These are phyloP conservation scores for Atta cephalotes DNA, from an alignment of 1,140 invertebrate genomes.

Conservation along the genomic window DNA sequence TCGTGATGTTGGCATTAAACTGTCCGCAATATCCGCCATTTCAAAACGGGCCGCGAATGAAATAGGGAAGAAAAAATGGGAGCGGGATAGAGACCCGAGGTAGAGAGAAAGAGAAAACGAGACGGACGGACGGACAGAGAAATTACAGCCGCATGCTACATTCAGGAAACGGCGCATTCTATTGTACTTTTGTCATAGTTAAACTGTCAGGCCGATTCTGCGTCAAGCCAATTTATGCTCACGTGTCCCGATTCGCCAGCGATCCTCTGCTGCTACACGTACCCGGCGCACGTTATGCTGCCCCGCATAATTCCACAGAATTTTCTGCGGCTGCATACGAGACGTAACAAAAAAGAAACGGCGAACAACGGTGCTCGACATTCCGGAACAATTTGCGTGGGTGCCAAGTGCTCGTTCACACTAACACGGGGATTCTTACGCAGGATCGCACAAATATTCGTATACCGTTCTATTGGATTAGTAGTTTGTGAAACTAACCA, in stretches of 20 bases:
- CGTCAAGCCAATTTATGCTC: slow-evolving; percentile 79
- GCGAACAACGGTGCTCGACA: slow-evolving; percentile 46
- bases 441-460: not conserved
- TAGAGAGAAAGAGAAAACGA: slow-evolving; percentile 67
- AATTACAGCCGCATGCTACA: slow-evolving; percentile 81
- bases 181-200: slow-evolving; percentile 86
- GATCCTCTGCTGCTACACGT: slow-evolving; percentile 37
- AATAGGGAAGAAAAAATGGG: slow-evolving; percentile 74
- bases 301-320: slow-evolving; percentile 69
- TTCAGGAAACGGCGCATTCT: slow-evolving; percentile 85
- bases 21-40: slow-evolving; percentile 85
- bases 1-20: slow-evolving; percentile 84
- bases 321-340: slow-evolving; percentile 56
- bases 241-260: slow-evolving; percentile 68
- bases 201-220: slow-evolving; percentile 85
- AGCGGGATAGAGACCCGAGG: slow-evolving; percentile 60
- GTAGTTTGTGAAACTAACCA: not conserved
- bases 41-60: slow-evolving; percentile 77
- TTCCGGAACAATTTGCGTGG: slow-evolving; percentile 47
- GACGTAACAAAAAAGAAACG: slow-evolving; percentile 54
- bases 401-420: slow-evolving; percentile 38
- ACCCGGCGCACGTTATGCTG: slow-evolving; percentile 69
- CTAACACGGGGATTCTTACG: slow-evolving; percentile 15
- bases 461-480: not conserved
- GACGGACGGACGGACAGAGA: slow-evolving; percentile 75